Base-by-base conservation (phyloP, 2,797 vertebrate species). In the Allobates femoralis region DNA sequence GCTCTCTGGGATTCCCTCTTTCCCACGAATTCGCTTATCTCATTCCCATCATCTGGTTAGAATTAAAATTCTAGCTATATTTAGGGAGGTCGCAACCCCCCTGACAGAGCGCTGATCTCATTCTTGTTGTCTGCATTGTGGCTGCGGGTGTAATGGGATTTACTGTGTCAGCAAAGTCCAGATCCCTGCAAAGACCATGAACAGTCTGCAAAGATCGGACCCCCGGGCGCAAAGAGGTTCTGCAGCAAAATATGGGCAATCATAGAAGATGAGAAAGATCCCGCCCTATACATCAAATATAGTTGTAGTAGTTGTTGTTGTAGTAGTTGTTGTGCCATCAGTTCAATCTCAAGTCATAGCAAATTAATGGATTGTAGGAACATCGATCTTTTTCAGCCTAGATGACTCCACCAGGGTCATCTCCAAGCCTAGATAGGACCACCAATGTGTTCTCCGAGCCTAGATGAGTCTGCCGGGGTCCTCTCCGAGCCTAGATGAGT, bases 41-140 rank as follows among this genome's bases (percentile, higher is more conserved):
- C 18, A 5, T 23, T 21, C 23, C 14, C 23, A 69, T 92, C 94
- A 93, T 92, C 92, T 94, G 91, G 89, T 92, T 89, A 86, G 60
- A 89, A 91, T 94, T 92, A 93, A 46, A 71, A 83, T 78, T 19
- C 10, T 37, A 32, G 73, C 77, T 90, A 89, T 89, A 85, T 89
- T 80, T 89, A 89, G 89, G 15, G 32, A 41, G 86, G 82, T 78
- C 84, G 19, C 79, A n/a, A 81, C 84, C 89, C 53, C 86, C 90
- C 87, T 62, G 11, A 88, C 23, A 53, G 34, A 62, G 80, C 79
- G 14, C 3, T 82, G 85, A 81, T 51, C 71, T 76, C 79, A 81
- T 69, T 30, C 62, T 26, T 77, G 58, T 76, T 64, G 81, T 58
- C 30, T 60, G 30, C 19, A n/a, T 55, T 58, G 53, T 78, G 51